Conservation (phyloP, 2,113 vertebrate genomes). For the Canis aureus region DNA sequence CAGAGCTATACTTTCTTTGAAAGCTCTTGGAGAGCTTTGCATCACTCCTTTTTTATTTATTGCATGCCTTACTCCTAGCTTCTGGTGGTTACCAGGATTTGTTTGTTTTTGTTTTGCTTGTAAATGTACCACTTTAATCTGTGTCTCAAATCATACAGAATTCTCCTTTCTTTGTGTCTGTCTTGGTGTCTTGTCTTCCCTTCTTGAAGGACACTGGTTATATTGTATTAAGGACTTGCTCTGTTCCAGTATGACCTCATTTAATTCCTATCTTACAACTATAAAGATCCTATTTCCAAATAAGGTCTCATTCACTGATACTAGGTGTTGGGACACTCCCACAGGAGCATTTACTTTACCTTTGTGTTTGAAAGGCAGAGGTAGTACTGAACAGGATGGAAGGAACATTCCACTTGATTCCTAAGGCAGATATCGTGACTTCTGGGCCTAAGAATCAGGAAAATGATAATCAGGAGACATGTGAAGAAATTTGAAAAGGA, state of each 20-base stretch:
- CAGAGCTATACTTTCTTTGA: not conserved
- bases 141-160: fast-evolving
- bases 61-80: not conserved
- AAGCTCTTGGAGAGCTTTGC: not conserved
- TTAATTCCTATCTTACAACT: not conserved
- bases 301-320: not conserved
- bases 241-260: not conserved
- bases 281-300: not conserved
- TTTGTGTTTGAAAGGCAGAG: not conserved
- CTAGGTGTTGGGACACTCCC: not conserved
- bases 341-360: not conserved
- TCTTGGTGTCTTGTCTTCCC: not conserved
- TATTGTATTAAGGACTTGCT: not conserved
- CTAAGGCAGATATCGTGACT: not conserved
- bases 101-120: not conserved
- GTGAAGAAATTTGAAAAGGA: not conserved
- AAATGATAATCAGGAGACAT: not conserved
- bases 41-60: no score
- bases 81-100: not conserved
- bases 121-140: not conserved
- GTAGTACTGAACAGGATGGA: not conserved
- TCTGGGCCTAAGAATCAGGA: not conserved
- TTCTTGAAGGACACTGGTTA: not conserved
- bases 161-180: no score
- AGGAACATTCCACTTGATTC: not conserved